phyloP scores from a whole-genome alignment of 2,113 vertebrate genomes.

The Poeciliopsis prolifica region DNA sequence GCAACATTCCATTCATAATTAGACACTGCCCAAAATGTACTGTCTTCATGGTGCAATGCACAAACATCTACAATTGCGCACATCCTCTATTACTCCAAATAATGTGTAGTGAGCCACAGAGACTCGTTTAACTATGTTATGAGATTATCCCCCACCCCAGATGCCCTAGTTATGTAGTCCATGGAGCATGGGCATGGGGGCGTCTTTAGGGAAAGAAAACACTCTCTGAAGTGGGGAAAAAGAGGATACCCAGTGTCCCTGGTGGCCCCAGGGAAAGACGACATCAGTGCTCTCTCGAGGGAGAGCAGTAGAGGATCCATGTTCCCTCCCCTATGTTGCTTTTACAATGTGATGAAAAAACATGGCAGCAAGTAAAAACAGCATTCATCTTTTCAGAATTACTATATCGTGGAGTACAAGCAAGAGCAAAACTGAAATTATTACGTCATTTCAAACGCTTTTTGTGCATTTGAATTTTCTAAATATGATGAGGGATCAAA shows the following conservation, averaged over 20 bases:
- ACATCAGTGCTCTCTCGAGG: slow-evolving; percentile 47
- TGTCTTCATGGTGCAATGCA: slow-evolving; percentile 25
- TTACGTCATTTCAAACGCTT: not conserved
- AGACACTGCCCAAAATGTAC: slow-evolving; percentile 36
- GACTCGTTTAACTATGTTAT: slow-evolving; percentile 71
- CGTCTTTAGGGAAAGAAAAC: slow-evolving; percentile 65
- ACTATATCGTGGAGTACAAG: slow-evolving; percentile 10
- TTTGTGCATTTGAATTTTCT: not conserved
- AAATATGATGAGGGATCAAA: not conserved
- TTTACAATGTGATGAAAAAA: slow-evolving; percentile 46
- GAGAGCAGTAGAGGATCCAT: slow-evolving; percentile 45
- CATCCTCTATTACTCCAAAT: slow-evolving; percentile 32
- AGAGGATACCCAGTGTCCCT: slow-evolving; percentile 63
- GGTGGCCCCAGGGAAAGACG: slow-evolving; percentile 52
- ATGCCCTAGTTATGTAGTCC: slow-evolving; percentile 75
- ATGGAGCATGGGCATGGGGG: slow-evolving; percentile 36
- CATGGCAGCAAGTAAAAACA: slow-evolving; percentile 36
- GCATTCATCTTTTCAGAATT: slow-evolving; percentile 50
- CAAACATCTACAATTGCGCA: slow-evolving; percentile 26
- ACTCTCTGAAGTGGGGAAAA: slow-evolving; percentile 64
- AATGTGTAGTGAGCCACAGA: slow-evolving; percentile 41
- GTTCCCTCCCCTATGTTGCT: slow-evolving; percentile 53
- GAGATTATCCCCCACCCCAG: slow-evolving; percentile 71
- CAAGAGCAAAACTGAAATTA: slow-evolving; percentile 35
- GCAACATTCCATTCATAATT: slow-evolving; percentile 39